Evolutionary conservation across 2,797 vertebrate species (phyloP), one percentile per base, ranked within the genome.

Genomic region (Fistularia tabacaria): DNA sequence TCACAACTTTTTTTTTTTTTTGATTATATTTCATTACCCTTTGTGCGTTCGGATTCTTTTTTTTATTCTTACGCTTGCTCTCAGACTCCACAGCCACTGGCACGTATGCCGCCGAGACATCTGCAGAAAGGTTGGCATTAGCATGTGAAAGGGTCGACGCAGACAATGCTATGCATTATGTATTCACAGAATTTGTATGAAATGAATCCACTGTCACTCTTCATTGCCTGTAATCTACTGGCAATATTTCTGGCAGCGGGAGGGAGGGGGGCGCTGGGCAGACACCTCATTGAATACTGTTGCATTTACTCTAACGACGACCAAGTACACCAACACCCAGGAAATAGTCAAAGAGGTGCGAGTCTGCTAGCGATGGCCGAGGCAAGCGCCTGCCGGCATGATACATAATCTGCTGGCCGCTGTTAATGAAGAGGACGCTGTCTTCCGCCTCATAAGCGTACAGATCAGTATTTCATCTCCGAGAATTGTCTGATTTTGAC

Each of bases 121-220:
- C 76, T 62, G 74, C 74, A 80, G 80, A 86, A 88, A 87, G 87
- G 82, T 87, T 85, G 61, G 58, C 74, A 90, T 90, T 91, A 89
- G 87, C 87, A 91, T 90, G 86, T 88, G 82, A 90, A 90, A 89
- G 85, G 79, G 84, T 85, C 82, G 72, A 76, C 61, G 74, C 83
- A 85, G 87, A 90, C 86, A 87, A 84, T 79, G 77, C 73, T 82
- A 77, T 84, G 87, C 84, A 90, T 91, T 90, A 89, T 84, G 81
- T 83, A 89, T 91, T 87, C 85, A 82, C 80, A 72, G 77, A 81
- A 83, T 87, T 89, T 87, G 80, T 87, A 86, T 85, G 82, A 89
- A 89, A 89, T 86, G 81, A 81, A 85, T 71, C 78, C 61, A 71
- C 85, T 85, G 82, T 88, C 87, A 87, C 81, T 83, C 78, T 77